A percentile compares a stretch with the other conserved stretches of the same genome.
phyloP scores from a whole-genome alignment of 2,888 invertebrate species.

The Cybosia mesomella region DNA sequence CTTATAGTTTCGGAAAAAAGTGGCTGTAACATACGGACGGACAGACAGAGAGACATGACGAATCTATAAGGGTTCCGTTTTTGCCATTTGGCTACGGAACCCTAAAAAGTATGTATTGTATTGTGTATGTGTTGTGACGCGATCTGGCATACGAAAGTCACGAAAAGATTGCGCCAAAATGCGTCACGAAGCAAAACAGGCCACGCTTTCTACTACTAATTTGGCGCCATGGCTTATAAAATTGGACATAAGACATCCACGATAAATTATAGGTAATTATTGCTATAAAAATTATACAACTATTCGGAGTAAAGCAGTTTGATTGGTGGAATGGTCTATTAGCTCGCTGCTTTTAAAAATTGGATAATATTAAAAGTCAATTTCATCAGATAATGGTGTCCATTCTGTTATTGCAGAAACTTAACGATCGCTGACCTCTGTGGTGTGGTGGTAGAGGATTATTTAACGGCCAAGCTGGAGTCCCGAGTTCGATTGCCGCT shows the following conservation, averaged over 20 bases:
- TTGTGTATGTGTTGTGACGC: not conserved
- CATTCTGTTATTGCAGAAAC: not conserved
- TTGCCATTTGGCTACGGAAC: too few species aligned
- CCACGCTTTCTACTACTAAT: conserved; percentile 13
- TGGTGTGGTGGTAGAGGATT: not conserved
- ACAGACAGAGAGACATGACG: too few species aligned
- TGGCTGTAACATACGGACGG: too few species aligned
- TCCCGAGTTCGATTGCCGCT: not conserved
- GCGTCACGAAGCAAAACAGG: conserved; percentile 14
- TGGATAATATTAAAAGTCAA: conserved; percentile 6
- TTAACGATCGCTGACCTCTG: not conserved
- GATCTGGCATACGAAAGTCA: not conserved
- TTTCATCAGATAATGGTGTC: not conserved
- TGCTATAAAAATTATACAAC: conserved; percentile 17
- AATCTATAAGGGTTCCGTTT: too few species aligned
- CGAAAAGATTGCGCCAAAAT: not conserved
- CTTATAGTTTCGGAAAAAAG: too few species aligned
- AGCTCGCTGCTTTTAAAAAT: conserved; percentile 6
- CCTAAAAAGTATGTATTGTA: not conserved
- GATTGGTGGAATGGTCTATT: conserved; percentile 11
- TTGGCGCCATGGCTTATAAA: conserved; percentile 17
- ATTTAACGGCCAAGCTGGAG: not conserved
- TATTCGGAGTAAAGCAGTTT: conserved; percentile 5
- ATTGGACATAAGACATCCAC: conserved; percentile 12
- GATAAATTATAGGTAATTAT: conserved; percentile 20